Conservation (phyloP, 2,797 vertebrate species). For the Chromis chromis region DNA sequence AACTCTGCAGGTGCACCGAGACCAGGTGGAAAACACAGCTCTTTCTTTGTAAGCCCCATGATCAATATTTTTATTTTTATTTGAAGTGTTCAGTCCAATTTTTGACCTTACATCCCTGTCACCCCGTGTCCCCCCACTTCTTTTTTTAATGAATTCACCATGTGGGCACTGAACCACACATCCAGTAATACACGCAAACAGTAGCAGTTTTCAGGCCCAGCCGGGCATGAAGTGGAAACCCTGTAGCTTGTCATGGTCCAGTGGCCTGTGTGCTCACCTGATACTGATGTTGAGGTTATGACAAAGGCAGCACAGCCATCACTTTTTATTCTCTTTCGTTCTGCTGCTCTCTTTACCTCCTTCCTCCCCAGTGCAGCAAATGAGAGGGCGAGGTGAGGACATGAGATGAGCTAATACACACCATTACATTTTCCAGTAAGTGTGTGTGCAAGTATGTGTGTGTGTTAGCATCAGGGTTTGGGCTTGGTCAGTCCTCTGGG, state of each 20-base stretch:
- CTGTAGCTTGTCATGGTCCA: slow-evolving; percentile 32
- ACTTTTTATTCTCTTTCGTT: background rate
- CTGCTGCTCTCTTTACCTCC: slow-evolving; percentile 36
- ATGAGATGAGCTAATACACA: slow-evolving; percentile 54
- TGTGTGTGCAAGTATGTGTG: slow-evolving; percentile 20
- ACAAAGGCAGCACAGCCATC: slow-evolving; percentile 37
- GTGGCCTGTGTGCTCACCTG: slow-evolving; percentile 32
- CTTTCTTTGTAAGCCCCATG: background rate
- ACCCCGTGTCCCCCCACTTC: background rate
- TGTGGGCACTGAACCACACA: slow-evolving; percentile 24
- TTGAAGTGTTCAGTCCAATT: background rate
- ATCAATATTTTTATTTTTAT: background rate
- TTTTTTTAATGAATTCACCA: slow-evolving; percentile 1
- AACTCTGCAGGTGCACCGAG: slow-evolving; percentile 5
- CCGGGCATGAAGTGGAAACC: slow-evolving; percentile 46
- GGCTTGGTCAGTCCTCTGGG: slow-evolving; percentile 46
- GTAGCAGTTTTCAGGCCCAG: slow-evolving; percentile 35
- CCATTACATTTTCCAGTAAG: slow-evolving; percentile 47
- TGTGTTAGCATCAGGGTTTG: slow-evolving; percentile 26
- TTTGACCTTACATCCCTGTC: background rate
- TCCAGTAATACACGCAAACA: slow-evolving; percentile 7
- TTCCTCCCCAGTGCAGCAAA: slow-evolving; percentile 5
- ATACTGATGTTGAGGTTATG: slow-evolving; percentile 32
- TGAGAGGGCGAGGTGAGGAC: slow-evolving; percentile 56
- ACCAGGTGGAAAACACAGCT: background rate